Evolutionary conservation across 2,113 vertebrate genomes (phyloP).

Genomic region (Indri indri): DNA sequence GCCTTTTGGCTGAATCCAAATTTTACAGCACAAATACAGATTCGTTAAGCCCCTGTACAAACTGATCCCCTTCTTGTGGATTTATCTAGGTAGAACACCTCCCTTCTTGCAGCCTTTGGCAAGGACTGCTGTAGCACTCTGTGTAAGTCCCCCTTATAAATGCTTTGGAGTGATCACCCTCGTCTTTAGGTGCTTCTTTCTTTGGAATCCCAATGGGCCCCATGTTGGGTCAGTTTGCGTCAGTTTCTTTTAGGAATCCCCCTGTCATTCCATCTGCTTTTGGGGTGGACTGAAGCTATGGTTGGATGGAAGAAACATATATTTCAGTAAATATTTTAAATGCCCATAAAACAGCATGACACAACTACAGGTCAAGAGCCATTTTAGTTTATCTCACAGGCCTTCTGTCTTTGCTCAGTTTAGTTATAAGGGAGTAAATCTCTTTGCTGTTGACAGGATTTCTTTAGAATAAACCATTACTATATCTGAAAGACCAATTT

Average conservation of each 20-base stretch:
- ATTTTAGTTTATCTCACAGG: background rate
- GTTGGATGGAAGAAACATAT: background rate
- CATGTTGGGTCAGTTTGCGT: background rate
- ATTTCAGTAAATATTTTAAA: constrained; percentile 9
- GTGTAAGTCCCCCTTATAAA: background rate
- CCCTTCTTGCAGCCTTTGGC: background rate
- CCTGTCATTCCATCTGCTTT: background rate
- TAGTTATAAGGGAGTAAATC: background rate
- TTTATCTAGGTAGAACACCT: background rate
- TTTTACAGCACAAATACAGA: no score
- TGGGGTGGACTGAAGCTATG: background rate
- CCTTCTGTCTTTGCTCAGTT: background rate
- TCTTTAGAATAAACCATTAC: background rate
- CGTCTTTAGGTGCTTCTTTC: background rate
- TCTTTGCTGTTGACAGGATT: background rate
- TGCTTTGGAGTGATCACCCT: background rate
- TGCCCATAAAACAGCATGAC: background rate
- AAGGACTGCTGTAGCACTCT: background rate
- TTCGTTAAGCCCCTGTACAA: background rate
- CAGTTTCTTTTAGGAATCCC: background rate
- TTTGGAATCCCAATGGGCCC: background rate
- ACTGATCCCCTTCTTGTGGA: background rate
- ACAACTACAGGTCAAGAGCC: background rate
- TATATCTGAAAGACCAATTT: background rate
- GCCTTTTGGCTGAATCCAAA: no score